These are phyloP conservation scores for Drosophila stalkeri DNA, from an alignment of 2,888 invertebrate species.

Conservation along the genomic window DNA sequence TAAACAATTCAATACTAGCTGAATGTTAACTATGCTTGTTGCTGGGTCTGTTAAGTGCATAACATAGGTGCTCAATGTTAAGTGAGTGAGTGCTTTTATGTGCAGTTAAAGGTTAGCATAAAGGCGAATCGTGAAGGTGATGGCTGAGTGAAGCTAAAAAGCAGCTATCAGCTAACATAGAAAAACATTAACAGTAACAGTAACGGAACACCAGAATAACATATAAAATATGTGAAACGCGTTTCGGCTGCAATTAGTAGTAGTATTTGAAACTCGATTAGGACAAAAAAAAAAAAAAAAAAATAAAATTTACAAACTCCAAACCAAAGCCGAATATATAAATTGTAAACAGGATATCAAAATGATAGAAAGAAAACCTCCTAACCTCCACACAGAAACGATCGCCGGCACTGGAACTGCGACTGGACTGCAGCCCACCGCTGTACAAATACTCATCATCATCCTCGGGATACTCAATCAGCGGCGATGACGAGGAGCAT, in stretches of 20 bases:
- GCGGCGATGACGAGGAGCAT: constrained; percentile 90
- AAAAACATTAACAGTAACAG: constrained; percentile 23
- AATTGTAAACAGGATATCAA: constrained; percentile 50
- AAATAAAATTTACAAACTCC: constrained; percentile 28
- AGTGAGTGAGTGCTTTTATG: constrained; percentile 4
- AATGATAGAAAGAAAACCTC: constrained; percentile 66
- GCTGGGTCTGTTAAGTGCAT: constrained; percentile 8
- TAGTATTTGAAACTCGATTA: constrained; percentile 23
- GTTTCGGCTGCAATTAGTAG: constrained; percentile 15
- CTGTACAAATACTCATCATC: constrained; percentile 87
- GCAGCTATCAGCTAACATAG: constrained; percentile 21
- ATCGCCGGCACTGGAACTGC: constrained; percentile 82
- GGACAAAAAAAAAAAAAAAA: constrained; percentile 15
- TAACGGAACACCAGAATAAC: constrained; percentile 19
- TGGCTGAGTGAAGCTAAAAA: constrained; percentile 5
- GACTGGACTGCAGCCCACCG: constrained; percentile 59
- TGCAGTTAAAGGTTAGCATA: constrained; percentile 27
- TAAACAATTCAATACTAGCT: not conserved
- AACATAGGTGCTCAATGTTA: constrained; percentile 19
- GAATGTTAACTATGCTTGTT: not conserved
- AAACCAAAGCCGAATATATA: constrained; percentile 50
- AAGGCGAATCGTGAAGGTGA: constrained; percentile 8
- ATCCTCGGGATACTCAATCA: constrained; percentile 95
- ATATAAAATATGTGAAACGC: constrained; percentile 17
- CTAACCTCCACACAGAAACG: constrained; percentile 86